Evolutionary conservation across 2,113 vertebrate species (phyloP).

Genomic region (Neodon shergylaensis): DNA sequence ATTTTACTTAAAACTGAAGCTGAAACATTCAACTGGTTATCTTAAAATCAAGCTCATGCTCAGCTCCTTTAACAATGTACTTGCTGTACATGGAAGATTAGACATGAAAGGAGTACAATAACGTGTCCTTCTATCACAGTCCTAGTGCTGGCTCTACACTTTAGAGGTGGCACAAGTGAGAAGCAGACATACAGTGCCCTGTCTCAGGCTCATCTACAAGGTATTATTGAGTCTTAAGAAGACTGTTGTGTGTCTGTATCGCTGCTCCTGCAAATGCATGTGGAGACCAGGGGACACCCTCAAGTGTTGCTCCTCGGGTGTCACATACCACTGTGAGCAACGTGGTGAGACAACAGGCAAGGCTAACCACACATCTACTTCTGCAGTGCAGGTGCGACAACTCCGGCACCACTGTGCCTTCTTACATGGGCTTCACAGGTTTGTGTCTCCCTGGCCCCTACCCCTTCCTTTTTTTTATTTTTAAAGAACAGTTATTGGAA

Average conservation of each 20-base stretch:
- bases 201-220: background rate
- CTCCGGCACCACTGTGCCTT: background rate
- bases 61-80: constrained; percentile 7
- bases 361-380: background rate
- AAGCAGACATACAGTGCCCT: background rate
- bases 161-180: background rate
- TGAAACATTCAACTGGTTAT: constrained; percentile 28
- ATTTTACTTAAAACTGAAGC: constrained; percentile 10
- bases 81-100: constrained; percentile 17
- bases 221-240: background rate
- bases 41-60: constrained; percentile 32
- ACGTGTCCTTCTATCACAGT: background rate
- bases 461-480: background rate
- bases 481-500: constrained; percentile 35
- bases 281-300: background rate
- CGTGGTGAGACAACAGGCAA: background rate
- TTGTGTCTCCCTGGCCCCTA: background rate
- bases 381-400: background rate
- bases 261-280: background rate
- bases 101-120: constrained; percentile 17
- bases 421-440: no score
- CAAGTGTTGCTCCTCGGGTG: background rate
- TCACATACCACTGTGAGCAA: no score
- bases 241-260: background rate
- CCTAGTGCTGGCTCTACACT: background rate